Conservation (phyloP, 1,140 invertebrate species). For the Drosophila nigrodunni region DNA sequence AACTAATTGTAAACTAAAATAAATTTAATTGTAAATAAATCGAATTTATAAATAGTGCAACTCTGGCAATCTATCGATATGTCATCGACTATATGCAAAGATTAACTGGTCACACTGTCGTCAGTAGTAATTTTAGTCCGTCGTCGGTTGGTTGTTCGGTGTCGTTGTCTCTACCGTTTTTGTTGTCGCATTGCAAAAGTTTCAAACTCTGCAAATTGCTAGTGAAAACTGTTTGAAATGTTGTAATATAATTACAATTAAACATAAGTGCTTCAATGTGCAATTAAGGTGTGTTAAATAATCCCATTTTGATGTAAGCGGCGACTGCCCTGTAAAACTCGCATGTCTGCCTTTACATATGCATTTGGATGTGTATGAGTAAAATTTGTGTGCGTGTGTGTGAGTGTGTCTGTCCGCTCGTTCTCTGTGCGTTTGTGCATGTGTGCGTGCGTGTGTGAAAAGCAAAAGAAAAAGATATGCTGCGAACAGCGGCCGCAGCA, state of each 20-base stretch:
- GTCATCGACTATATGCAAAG: not conserved
- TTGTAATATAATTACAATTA: conserved; percentile 63
- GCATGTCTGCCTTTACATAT: conserved; percentile 34
- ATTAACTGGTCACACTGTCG: conserved; percentile 16
- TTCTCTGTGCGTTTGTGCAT: conserved; percentile 19
- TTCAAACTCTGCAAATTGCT: conserved; percentile 47
- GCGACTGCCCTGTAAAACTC: conserved; percentile 28
- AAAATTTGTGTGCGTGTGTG: conserved; percentile 7
- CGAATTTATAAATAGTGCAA: not conserved
- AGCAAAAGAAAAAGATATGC: conserved; percentile 73
- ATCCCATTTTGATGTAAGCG: conserved; percentile 20
- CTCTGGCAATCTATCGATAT: not conserved
- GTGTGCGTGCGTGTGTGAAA: conserved; percentile 52
- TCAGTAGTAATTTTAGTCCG: conserved; percentile 46
- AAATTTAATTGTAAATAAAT: not conserved
- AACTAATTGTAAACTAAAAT: no score
- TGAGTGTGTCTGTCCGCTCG: conserved; percentile 37
- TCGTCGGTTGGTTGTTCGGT: conserved; percentile 37
- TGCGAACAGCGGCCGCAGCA: conserved; percentile 59
- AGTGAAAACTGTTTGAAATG: conserved; percentile 61
- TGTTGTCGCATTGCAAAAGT: conserved; percentile 48
- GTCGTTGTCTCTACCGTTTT: conserved; percentile 20
- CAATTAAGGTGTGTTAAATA: conserved; percentile 68
- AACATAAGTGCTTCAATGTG: conserved; percentile 59
- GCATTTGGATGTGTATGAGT: conserved; percentile 16